phyloP scores from a whole-genome alignment of 2,888 invertebrate genomes.

The Thereva unica region DNA sequence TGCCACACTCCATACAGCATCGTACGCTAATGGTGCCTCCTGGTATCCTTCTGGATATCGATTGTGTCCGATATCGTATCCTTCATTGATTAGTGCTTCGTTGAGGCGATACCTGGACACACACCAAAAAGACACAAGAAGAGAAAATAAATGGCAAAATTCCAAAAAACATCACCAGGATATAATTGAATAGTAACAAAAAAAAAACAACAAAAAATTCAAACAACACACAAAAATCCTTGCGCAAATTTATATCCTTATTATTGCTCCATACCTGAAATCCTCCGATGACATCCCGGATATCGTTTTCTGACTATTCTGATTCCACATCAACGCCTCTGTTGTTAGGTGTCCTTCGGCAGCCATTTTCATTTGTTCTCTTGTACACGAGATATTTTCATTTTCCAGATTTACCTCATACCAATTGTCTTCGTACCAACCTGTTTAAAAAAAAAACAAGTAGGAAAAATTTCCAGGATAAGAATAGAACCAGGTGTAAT shows the following conservation, averaged over 20 bases:
- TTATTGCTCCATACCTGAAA: slow-evolving; percentile 64
- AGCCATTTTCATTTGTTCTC: slow-evolving; percentile 89
- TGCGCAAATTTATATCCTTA: not conserved
- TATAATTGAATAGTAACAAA: not conserved
- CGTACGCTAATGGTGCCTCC: slow-evolving; percentile 98
- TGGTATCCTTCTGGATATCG: slow-evolving; percentile 92
- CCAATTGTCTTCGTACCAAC: slow-evolving; percentile 99
- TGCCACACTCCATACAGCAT: slow-evolving; percentile 99
- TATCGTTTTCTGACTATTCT: slow-evolving; percentile 90
- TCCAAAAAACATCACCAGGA: not conserved
- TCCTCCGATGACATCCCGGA: slow-evolving; percentile 95
- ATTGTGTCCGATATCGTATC: slow-evolving; percentile 84
- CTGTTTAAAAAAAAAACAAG: slow-evolving; percentile 56
- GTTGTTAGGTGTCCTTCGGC: slow-evolving; percentile 98
- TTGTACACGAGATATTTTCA: slow-evolving; percentile 89
- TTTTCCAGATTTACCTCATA: slow-evolving; percentile 85
- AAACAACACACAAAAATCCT: not conserved
- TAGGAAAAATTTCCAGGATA: not conserved
- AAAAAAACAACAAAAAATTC: not conserved
- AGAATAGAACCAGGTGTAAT: slow-evolving; percentile 1
- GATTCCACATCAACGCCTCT: slow-evolving; percentile 98
- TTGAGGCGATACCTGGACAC: slow-evolving; percentile 73
- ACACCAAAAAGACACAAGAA: not conserved
- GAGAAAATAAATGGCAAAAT: not conserved
- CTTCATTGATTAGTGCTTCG: slow-evolving; percentile 75